A percentile compares a stretch with the other conserved stretches of the same genome.
Evolutionary conservation across 2,888 invertebrate species (phyloP).

Genomic region (Hesperia comma): DNA sequence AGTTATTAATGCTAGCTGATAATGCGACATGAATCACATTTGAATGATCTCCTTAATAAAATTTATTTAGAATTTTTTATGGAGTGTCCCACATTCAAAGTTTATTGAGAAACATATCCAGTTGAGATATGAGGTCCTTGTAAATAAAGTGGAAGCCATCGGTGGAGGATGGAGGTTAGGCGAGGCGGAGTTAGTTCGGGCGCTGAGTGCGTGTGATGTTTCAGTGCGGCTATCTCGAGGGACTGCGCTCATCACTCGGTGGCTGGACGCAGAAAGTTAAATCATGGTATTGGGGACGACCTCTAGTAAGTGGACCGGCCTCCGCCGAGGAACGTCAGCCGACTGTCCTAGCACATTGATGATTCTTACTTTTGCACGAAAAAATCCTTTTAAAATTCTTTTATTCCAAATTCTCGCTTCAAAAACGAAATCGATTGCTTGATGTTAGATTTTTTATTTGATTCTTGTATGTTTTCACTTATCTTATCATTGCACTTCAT

Average conservation of each 20-base stretch:
- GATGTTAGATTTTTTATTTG: conserved; percentile 69
- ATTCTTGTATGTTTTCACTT: conserved; percentile 71
- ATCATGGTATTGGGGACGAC: conserved; percentile 98
- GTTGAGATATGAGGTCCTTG: conserved; percentile 7
- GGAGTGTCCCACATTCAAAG: background rate
- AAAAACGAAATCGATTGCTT: conserved; percentile 73
- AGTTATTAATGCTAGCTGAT: background rate
- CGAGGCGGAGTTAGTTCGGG: conserved; percentile 59
- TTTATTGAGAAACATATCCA: conserved; percentile 1
- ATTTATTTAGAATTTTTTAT: background rate
- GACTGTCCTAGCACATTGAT: conserved; percentile 80
- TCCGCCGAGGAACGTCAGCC: conserved; percentile 72
- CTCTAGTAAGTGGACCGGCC: conserved; percentile 93
- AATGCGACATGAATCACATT: background rate
- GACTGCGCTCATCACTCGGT: conserved; percentile 97
- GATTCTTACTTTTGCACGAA: conserved; percentile 80
- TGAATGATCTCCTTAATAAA: background rate
- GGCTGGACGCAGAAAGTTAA: conserved; percentile 98
- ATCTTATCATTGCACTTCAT: conserved; percentile 77
- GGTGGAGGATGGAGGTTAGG: conserved; percentile 30
- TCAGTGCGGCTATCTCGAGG: conserved; percentile 96
- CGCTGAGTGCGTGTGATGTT: conserved; percentile 85
- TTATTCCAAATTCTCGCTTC: conserved; percentile 77
- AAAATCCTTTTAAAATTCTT: conserved; percentile 50
- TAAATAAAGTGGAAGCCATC: conserved; percentile 19